Evolutionary conservation across 2,888 invertebrate genomes (phyloP).

Genomic region (Yponomeuta sedellus): DNA sequence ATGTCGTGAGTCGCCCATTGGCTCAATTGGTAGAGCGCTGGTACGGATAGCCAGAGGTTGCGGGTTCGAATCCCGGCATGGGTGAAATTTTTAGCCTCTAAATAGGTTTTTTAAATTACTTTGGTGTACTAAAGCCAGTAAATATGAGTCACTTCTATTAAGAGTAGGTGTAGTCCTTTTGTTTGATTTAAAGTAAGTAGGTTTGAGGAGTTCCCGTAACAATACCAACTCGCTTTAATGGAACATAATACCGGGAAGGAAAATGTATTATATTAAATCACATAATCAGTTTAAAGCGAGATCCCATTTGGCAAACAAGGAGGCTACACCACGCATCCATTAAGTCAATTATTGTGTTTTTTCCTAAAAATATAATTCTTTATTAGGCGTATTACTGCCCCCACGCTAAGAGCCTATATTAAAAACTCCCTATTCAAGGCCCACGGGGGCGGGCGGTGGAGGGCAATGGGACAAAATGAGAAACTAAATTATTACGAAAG

Average conservation of each 20-base stretch:
- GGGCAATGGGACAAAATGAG: not conserved
- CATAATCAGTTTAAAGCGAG: not conserved
- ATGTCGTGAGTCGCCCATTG: too few relatives aligned
- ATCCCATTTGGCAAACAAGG: not conserved
- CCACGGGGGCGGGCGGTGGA: not conserved
- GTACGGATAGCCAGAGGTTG: too few relatives aligned
- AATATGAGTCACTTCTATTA: too few relatives aligned
- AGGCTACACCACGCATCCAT: not conserved
- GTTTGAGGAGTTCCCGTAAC: not conserved
- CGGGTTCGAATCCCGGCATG: too few relatives aligned
- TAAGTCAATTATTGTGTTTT: conserved; percentile 2
- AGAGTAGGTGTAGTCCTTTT: too few relatives aligned
- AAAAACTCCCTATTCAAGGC: not conserved
- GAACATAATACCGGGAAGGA: not conserved
- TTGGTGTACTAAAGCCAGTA: too few relatives aligned
- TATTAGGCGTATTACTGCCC: not conserved
- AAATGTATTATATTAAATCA: not conserved
- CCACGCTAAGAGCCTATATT: conserved; percentile 1
- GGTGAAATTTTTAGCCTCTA: too few relatives aligned
- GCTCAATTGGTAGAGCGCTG: too few relatives aligned
- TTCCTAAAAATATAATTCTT: conserved; percentile 2
- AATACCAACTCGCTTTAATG: not conserved
- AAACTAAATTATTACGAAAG: not conserved
- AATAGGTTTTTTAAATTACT: too few relatives aligned
- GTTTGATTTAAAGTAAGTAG: not conserved